A percentile compares a stretch with the other conserved stretches of the same genome.
These are phyloP conservation scores for Sorex fumeus DNA, from an alignment of 2,113 vertebrate genomes.

Conservation along the genomic window DNA sequence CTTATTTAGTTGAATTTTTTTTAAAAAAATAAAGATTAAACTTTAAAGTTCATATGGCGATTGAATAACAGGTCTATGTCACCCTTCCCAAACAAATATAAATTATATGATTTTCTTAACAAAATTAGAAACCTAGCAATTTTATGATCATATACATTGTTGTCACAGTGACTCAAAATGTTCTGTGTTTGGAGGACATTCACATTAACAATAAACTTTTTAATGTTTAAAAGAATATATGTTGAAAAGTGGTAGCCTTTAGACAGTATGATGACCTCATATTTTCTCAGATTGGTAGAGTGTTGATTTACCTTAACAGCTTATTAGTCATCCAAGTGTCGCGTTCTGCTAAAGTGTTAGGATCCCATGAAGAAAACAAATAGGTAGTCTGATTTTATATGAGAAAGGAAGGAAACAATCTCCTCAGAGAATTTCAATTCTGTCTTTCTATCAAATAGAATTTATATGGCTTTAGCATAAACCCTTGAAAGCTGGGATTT, in stretches of 20 bases:
- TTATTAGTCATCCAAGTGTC: neutral
- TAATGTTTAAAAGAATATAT: neutral
- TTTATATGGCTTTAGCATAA: constrained; percentile 80
- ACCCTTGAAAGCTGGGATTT: constrained; percentile 77
- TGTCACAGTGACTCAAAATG: constrained; percentile 13
- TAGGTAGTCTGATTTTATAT: constrained; percentile 71
- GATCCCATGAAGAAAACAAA: constrained; percentile 62
- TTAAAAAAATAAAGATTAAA: no score
- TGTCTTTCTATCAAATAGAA: constrained; percentile 73
- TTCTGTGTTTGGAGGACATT: neutral
- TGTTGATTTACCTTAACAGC: neutral
- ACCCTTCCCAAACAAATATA: constrained; percentile 37
- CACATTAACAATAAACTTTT: neutral
- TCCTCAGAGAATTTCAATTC: constrained; percentile 75
- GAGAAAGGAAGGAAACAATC: constrained; percentile 73
- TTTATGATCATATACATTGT: neutral
- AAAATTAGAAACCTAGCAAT: neutral
- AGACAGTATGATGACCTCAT: neutral
- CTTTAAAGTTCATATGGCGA: neutral
- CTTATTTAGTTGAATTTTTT: neutral
- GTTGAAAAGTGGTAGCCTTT: neutral
- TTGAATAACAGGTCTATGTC: neutral
- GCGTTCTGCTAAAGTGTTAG: constrained; percentile 38
- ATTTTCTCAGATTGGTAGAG: neutral
- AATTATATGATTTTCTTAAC: neutral